These are phyloP conservation scores for Solenopsis invicta DNA, from an alignment of 1,140 invertebrate genomes.

Conservation along the genomic window DNA sequence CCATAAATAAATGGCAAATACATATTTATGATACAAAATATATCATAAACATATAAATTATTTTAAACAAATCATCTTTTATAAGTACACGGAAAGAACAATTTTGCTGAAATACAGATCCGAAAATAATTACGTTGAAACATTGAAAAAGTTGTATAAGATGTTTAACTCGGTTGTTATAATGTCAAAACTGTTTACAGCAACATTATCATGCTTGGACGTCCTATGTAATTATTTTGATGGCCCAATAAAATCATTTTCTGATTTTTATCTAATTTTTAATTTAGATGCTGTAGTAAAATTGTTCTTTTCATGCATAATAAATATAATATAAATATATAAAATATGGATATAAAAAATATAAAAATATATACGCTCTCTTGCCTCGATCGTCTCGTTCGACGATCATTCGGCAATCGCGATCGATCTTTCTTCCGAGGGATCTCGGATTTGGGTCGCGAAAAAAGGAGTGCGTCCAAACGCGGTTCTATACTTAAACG, in stretches of 20 bases:
- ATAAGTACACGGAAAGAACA: too few species aligned
- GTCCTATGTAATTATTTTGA: too few species aligned
- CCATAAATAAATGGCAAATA: neutral
- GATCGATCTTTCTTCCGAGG: neutral
- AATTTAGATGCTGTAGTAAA: neutral
- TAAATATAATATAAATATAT: neutral
- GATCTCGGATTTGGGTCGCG: neutral
- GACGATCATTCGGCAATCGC: neutral
- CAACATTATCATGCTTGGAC: too few species aligned
- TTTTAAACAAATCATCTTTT: neutral
- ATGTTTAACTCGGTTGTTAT: too few species aligned
- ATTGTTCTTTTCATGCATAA: too few species aligned
- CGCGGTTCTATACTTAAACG: neutral
- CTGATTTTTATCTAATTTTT: too few species aligned
- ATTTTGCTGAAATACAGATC: too few species aligned
- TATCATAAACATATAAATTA: neutral
- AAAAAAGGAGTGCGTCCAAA: conserved; percentile 27
- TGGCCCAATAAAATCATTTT: too few species aligned
- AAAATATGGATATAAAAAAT: neutral
- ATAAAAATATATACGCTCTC: neutral
- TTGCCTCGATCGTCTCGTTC: neutral
- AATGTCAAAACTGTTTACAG: too few species aligned
- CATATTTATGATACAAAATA: neutral
- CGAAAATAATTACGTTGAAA: too few species aligned
- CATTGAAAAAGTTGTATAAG: too few species aligned